These are phyloP conservation scores for Noturus placidus DNA, from an alignment of 2,113 vertebrate species.

Conservation along the genomic window DNA sequence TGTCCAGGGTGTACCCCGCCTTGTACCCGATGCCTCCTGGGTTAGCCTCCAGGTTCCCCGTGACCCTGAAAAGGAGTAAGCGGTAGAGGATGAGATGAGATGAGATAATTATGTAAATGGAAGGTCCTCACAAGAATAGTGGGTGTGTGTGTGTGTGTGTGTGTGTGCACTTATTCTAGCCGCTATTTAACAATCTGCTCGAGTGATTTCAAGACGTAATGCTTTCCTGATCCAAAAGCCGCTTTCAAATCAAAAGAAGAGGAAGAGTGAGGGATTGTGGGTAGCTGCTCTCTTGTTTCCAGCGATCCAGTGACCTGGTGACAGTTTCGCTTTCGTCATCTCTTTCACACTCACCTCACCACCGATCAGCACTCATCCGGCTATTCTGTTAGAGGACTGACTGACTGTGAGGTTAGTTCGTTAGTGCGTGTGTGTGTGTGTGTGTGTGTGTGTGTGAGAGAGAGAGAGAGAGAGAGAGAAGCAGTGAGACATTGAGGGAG, in stretches of 20 bases:
- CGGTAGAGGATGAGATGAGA: too few relatives aligned
- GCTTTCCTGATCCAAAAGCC: not conserved
- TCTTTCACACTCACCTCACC: slow-evolving; percentile 3
- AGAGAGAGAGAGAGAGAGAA: slow-evolving; percentile 50
- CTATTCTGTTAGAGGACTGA: slow-evolving; percentile 25
- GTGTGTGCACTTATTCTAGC: slow-evolving; percentile 58
- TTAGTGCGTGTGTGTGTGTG: slow-evolving; percentile 7
- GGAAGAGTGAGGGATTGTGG: not conserved
- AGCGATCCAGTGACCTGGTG: slow-evolving; percentile 13
- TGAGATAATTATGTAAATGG: not conserved
- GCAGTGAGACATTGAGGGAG: slow-evolving; percentile 17
- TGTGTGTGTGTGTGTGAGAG: not conserved
- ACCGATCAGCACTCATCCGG: slow-evolving; percentile 21
- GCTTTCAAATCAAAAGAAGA: slow-evolving; percentile 14
- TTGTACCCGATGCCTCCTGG: too few relatives aligned
- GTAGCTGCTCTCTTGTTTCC: slow-evolving; percentile 11
- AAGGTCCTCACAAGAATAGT: too few relatives aligned
- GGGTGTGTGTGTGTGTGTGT: slow-evolving; percentile 50
- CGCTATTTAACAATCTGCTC: not conserved
- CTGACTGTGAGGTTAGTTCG: slow-evolving; percentile 47
- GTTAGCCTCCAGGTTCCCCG: too few relatives aligned
- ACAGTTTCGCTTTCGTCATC: slow-evolving; percentile 8
- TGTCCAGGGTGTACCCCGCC: too few relatives aligned
- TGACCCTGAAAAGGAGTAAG: too few relatives aligned
- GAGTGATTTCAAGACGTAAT: not conserved